phyloP scores from a whole-genome alignment of 2,888 invertebrate species.

The Drosophila koepferae region DNA sequence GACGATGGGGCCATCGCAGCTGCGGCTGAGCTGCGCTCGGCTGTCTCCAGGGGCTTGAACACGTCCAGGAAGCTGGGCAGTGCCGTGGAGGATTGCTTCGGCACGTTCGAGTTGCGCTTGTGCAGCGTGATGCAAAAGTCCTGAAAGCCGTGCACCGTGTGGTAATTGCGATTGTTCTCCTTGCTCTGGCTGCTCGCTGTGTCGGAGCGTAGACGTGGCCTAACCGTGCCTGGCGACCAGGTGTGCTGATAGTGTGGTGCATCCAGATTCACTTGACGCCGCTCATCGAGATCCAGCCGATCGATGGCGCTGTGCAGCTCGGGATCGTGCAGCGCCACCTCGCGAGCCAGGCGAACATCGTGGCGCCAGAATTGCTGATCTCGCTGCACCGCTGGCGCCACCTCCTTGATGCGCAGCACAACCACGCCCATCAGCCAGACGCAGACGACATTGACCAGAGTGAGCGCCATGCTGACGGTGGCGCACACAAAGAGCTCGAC shows the following conservation, averaged over 20 bases:
- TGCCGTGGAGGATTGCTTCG: not conserved
- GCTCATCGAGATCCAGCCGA: slow-evolving; percentile 62
- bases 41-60: slow-evolving; percentile 25
- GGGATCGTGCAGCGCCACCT: slow-evolving; percentile 85
- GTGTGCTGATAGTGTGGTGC: slow-evolving; percentile 62
- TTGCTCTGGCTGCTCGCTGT: not conserved
- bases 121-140: slow-evolving; percentile 62
- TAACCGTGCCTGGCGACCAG: slow-evolving; percentile 70
- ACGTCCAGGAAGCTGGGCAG: slow-evolving; percentile 53
- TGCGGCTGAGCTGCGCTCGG: not conserved
- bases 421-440: slow-evolving; percentile 89
- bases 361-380: slow-evolving; percentile 87
- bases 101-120: slow-evolving; percentile 22
- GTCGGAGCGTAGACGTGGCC: not conserved
- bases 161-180: slow-evolving; percentile 32
- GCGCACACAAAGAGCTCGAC: slow-evolving; percentile 88
- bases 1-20: not conserved
- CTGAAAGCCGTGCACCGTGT: slow-evolving; percentile 71
- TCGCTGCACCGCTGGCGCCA: slow-evolving; percentile 86
- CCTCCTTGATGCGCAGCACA: slow-evolving; percentile 90
- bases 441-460: slow-evolving; percentile 90
- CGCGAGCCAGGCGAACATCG: slow-evolving; percentile 87
- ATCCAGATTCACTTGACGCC: slow-evolving; percentile 56
- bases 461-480: slow-evolving; percentile 89
- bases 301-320: slow-evolving; percentile 77